Percentiles rank a stretch among this genome's conserved stretches.
Conservation (phyloP, 2,888 invertebrate species). For the Drosophila paranaensis region DNA sequence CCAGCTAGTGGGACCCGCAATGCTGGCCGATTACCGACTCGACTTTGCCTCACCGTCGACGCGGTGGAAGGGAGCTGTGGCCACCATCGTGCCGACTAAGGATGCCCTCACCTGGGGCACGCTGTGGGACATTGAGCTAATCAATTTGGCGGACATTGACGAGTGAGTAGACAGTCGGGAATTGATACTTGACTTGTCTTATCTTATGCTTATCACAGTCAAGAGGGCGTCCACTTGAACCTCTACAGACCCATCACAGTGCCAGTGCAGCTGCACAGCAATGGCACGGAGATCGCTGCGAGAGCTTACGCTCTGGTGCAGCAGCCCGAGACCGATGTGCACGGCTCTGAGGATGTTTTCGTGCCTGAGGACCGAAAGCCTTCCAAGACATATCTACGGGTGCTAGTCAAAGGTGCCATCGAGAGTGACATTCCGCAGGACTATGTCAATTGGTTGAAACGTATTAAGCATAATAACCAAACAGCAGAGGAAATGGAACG, state of each 20-base stretch:
- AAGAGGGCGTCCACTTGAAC: conserved; percentile 83
- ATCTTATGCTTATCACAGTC: conserved; percentile 52
- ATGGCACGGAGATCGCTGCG: conserved; percentile 86
- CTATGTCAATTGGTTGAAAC: conserved; percentile 89
- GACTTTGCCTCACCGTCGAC: conserved; percentile 88
- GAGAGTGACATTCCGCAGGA: conserved; percentile 87
- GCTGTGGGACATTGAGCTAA: conserved; percentile 89
- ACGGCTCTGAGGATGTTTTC: conserved; percentile 73
- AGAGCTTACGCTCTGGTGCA: conserved; percentile 90
- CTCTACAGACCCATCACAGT: conserved; percentile 89
- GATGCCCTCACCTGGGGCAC: conserved; percentile 88
- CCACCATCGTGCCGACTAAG: conserved; percentile 89
- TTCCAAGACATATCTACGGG: conserved; percentile 89
- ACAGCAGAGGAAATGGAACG: conserved; percentile 85
- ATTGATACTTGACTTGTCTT: too few relatives aligned
- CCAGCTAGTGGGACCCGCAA: conserved; percentile 88
- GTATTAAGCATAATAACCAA: conserved; percentile 91
- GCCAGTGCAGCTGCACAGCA: conserved; percentile 86
- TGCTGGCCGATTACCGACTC: conserved; percentile 87
- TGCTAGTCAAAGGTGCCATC: conserved; percentile 82
- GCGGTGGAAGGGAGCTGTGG: conserved; percentile 92
- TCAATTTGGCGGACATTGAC: conserved; percentile 89
- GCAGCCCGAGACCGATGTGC: conserved; percentile 85
- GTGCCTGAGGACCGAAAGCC: conserved; percentile 89
- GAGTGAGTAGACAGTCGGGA: conserved; percentile 85